phyloP scores from a whole-genome alignment of 2,797 vertebrate genomes.

The Botia kubotai region DNA sequence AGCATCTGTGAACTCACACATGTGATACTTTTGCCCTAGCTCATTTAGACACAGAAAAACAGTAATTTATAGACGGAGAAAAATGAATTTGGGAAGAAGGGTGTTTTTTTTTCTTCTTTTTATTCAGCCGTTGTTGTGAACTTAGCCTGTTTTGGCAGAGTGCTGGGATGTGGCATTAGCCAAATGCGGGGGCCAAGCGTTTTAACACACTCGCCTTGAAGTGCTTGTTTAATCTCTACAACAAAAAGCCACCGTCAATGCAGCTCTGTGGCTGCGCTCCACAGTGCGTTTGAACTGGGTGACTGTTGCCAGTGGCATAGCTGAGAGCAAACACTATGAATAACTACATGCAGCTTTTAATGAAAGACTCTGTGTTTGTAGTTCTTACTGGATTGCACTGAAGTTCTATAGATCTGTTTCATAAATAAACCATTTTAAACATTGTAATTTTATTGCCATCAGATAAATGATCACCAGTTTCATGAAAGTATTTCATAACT shows the following conservation, averaged over 20 bases:
- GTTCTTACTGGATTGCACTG: constrained; percentile 22
- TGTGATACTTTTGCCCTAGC: constrained; percentile 7
- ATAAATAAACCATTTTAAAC: constrained; percentile 22
- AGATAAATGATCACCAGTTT: neutral
- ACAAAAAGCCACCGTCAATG: constrained; percentile 24
- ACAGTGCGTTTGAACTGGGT: neutral
- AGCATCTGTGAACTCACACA: neutral
- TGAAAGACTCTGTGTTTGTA: neutral
- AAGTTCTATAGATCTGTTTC: neutral
- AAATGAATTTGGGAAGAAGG: neutral
- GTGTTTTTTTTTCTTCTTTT: constrained; percentile 12
- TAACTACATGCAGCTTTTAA: constrained; percentile 1
- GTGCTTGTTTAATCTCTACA: constrained; percentile 8
- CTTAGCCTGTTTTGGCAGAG: neutral
- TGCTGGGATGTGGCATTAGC: constrained; percentile 23
- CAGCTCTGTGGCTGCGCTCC: constrained; percentile 6
- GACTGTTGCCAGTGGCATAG: constrained; percentile 19
- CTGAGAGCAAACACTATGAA: constrained; percentile 15
- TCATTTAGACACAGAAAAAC: neutral
- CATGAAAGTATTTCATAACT: neutral
- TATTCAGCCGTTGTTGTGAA: constrained; percentile 48
- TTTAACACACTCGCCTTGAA: constrained; percentile 16
- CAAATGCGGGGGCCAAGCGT: constrained; percentile 42
- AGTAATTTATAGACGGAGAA: constrained; percentile 9
- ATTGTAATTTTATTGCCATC: neutral